These are phyloP conservation scores for Tridacna gigas DNA, from an alignment of 2,888 invertebrate species.

Conservation along the genomic window DNA sequence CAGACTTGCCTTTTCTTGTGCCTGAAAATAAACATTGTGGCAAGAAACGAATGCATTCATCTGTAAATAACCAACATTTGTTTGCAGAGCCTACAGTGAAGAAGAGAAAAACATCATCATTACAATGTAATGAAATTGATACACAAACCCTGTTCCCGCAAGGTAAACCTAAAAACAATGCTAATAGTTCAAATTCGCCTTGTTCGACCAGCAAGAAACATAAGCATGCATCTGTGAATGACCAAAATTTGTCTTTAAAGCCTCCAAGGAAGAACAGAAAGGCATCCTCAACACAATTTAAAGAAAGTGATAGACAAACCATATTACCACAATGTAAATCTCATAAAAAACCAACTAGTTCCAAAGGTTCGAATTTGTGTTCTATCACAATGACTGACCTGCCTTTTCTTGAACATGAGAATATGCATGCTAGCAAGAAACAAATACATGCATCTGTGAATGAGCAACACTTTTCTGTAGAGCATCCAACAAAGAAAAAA, in stretches of 20 bases:
- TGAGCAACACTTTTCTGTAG: background rate
- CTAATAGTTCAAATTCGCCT: background rate
- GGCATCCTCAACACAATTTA: background rate
- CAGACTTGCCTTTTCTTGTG: conserved; percentile 16
- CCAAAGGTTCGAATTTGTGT: no score
- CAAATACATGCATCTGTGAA: background rate
- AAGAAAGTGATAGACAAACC: no score
- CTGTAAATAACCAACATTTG: no score
- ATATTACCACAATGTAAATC: no score
- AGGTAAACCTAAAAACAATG: background rate
- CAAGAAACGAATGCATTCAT: background rate
- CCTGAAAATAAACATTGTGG: no score
- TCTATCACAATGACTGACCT: background rate
- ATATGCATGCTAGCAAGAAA: background rate
- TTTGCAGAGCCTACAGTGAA: background rate
- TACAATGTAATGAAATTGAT: no score
- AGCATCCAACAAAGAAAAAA: no score
- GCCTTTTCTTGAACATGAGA: background rate
- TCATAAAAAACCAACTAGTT: no score
- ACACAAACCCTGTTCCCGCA: background rate
- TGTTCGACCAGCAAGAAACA: no score
- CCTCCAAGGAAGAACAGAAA: background rate
- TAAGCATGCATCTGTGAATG: no score
- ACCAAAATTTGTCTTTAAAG: background rate
- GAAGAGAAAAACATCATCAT: background rate